These are phyloP conservation scores for Lottia scabra DNA, from an alignment of 2,888 invertebrate genomes.

Conservation along the genomic window DNA sequence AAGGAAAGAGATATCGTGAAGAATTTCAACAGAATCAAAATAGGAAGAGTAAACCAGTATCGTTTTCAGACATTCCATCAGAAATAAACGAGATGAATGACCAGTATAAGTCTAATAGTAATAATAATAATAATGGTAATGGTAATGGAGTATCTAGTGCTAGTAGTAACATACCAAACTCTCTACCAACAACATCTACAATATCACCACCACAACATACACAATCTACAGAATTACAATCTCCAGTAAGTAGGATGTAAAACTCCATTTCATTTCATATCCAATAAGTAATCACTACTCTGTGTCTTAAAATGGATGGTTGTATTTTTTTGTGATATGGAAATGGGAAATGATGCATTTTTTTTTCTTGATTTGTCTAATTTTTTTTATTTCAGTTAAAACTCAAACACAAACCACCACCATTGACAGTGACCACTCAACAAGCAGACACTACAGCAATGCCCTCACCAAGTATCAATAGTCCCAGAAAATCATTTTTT, in stretches of 20 bases:
- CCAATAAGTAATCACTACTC: too few relatives aligned
- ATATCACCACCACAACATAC: background rate
- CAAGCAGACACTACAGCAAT: slow-evolving; percentile 34
- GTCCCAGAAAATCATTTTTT: slow-evolving; percentile 74
- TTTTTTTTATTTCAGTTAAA: slow-evolving; percentile 35
- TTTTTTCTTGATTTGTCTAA: too few relatives aligned
- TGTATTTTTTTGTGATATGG: too few relatives aligned
- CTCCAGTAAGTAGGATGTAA: too few relatives aligned
- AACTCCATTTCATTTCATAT: too few relatives aligned
- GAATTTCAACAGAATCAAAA: slow-evolving; percentile 41
- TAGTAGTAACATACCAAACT: background rate
- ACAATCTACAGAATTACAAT: too few relatives aligned
- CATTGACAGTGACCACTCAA: slow-evolving; percentile 51
- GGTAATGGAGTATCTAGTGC: background rate
- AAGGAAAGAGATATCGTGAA: slow-evolving; percentile 56
- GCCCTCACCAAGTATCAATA: slow-evolving; percentile 54
- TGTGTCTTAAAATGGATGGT: too few relatives aligned
- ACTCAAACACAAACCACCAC: slow-evolving; percentile 62
- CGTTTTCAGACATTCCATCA: slow-evolving; percentile 14
- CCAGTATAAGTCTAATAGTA: background rate
- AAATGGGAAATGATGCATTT: too few relatives aligned
- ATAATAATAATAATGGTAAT: background rate
- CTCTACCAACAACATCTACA: background rate
- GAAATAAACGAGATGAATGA: slow-evolving; percentile 30
- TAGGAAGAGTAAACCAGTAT: slow-evolving; percentile 7